These are phyloP conservation scores for Squalus acanthias DNA, from an alignment of 2,797 vertebrate species.

Conservation along the genomic window DNA sequence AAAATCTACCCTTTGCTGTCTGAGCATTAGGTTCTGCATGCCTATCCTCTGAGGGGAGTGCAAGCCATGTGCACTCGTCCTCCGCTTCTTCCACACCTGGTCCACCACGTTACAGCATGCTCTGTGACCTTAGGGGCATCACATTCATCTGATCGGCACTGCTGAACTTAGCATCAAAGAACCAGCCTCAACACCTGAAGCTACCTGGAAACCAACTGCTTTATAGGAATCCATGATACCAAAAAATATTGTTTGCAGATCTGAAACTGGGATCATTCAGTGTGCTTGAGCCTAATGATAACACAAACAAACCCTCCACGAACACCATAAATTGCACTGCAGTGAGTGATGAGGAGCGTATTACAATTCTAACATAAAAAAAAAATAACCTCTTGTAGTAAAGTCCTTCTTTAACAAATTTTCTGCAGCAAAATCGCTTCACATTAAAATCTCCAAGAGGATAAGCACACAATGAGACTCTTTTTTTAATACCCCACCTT, in stretches of 20 bases:
- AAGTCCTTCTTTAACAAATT: not conserved
- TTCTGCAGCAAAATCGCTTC: not conserved
- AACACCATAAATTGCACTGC: not conserved
- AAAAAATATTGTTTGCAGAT: not conserved
- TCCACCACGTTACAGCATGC: not conserved
- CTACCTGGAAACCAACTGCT: not conserved
- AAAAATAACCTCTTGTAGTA: not conserved
- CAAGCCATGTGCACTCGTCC: not conserved
- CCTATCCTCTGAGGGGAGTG: not conserved
- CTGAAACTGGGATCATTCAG: not conserved
- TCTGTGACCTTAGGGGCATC: not conserved
- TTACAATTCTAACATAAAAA: not conserved
- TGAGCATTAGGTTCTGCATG: not conserved
- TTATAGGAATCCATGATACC: not conserved
- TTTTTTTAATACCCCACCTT: not conserved
- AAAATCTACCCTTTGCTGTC: not conserved
- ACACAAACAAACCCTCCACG: not conserved
- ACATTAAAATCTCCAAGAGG: not conserved
- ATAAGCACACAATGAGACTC: not conserved
- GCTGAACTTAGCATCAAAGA: not conserved
- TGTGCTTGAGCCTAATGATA: not conserved
- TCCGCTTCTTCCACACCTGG: not conserved
- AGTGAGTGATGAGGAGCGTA: not conserved
- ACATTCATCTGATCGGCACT: not conserved
- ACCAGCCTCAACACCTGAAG: not conserved